A percentile compares a stretch with the other conserved stretches of the same genome.
Conservation (phyloP, 1,140 invertebrate species). For the Bombus cullumanus region DNA sequence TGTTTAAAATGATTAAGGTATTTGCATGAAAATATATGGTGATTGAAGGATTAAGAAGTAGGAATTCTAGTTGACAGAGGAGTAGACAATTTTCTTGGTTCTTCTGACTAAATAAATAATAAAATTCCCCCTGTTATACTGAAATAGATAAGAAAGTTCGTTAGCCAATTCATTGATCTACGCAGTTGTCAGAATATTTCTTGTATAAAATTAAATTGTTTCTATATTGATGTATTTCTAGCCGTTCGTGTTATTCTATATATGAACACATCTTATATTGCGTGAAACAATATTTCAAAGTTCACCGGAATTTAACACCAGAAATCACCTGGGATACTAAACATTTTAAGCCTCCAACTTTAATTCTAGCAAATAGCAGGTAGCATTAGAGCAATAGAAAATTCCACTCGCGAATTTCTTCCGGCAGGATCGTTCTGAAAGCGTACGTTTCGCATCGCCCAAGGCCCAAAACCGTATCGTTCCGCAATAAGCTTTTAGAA, state of each 20-base stretch:
- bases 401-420: not conserved
- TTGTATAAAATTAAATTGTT: no score
- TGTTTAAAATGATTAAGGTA: not conserved
- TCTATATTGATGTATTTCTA: no score
- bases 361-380: not conserved
- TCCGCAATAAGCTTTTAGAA: constrained; percentile 9
- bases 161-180: no score
- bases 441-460: constrained; percentile 33
- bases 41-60: no score
- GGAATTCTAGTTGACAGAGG: not conserved
- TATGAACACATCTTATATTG: not conserved
- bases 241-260: no score
- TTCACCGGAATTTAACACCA: not conserved
- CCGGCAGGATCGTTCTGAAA: not conserved
- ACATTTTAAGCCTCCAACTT: not conserved
- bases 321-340: no score
- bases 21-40: no score
- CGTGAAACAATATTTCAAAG: not conserved
- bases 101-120: no score
- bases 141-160: no score
- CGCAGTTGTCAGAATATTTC: no score
- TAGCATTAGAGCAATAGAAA: not conserved
- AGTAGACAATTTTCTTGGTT: not conserved
- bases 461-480: constrained; percentile 44
- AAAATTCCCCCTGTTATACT: no score